Base-by-base conservation (phyloP, 1,140 invertebrate genomes). In the Ruditapes philippinarum region DNA sequence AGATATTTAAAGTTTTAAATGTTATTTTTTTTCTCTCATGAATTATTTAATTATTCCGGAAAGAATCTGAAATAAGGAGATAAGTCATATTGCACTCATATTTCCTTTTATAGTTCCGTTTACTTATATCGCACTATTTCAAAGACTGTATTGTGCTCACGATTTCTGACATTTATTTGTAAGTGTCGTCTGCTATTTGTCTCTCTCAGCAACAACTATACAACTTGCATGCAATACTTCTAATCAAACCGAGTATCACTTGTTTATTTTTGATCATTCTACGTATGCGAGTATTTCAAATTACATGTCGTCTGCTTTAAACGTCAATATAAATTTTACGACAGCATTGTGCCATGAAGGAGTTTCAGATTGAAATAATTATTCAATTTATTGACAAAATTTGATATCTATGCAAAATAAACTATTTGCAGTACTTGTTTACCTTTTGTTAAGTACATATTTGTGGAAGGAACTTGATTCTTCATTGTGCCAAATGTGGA, bases 321-420 rank as follows among this genome's bases (percentile, higher is more conserved):
- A 62, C 19, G 22, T 62, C 5, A 4, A 28, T 28, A 62, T n/a
- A 57, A 17, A n/a, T 57, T 17, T 22, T 62, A 25, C n/a, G 9
- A 2, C 57, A 62, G 28, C 22, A 62, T 28, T 25, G 57, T 62
- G 5, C 42, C 5, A 14, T 45, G 42, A 45, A 45, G 42, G 42
- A 45, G 5, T 45, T 45, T 28, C 57, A 62, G 57, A 62, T 28
- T 62, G 57, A 62, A 62, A 62, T 57, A 57, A 57, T 62, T 62
- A 28, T 62, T 62, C 57, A 62, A 62, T 62, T 19, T 70, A 70
- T 70, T 70, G 65, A 70, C 65, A 70, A 14, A 70, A 70, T 70
- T 28, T 28, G 65, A 65, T 19, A 65, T 38, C 33, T 70, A 70
- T 40, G 65, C 65, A 70, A 33, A 65, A 65, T 19, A 38, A 70